These are phyloP conservation scores for Prinia subflava DNA, from an alignment of 2,113 vertebrate species.

Conservation along the genomic window DNA sequence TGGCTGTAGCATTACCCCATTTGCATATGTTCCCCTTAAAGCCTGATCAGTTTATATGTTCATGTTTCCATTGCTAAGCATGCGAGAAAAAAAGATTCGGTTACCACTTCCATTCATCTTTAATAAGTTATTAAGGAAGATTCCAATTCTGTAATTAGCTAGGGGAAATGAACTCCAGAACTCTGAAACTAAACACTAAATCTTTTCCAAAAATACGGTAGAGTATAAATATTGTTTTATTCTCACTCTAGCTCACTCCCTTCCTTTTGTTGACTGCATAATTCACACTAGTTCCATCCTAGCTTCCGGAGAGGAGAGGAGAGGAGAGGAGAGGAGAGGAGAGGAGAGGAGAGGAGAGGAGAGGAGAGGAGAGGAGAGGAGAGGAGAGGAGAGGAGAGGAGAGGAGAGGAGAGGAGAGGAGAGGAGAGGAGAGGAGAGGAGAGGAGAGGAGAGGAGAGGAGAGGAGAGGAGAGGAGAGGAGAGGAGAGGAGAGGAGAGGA, in stretches of 20 bases:
- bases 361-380: not conserved
- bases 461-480: too few relatives aligned
- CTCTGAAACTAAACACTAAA: not conserved
- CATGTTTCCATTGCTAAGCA: not conserved
- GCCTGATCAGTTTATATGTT: not conserved
- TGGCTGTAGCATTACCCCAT: not conserved
- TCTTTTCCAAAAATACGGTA: conserved; percentile 1
- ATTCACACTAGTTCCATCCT: not conserved
- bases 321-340: not conserved
- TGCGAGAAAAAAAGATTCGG: not conserved
- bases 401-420: too few relatives aligned
- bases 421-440: too few relatives aligned
- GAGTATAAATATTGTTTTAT: not conserved
- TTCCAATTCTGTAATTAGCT: conserved; percentile 9
- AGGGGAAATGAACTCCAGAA: not conserved
- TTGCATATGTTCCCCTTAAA: not conserved
- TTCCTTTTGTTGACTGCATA: not conserved
- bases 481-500: not conserved
- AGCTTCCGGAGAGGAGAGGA: not conserved
- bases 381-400: too few relatives aligned
- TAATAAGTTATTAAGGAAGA: conserved; percentile 9
- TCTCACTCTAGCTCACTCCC: not conserved
- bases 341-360: not conserved
- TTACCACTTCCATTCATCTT: conserved; percentile 9
- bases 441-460: too few relatives aligned